These are phyloP conservation scores for Lateolabrax maculatus DNA, from an alignment of 2,797 vertebrate genomes.

Conservation along the genomic window DNA sequence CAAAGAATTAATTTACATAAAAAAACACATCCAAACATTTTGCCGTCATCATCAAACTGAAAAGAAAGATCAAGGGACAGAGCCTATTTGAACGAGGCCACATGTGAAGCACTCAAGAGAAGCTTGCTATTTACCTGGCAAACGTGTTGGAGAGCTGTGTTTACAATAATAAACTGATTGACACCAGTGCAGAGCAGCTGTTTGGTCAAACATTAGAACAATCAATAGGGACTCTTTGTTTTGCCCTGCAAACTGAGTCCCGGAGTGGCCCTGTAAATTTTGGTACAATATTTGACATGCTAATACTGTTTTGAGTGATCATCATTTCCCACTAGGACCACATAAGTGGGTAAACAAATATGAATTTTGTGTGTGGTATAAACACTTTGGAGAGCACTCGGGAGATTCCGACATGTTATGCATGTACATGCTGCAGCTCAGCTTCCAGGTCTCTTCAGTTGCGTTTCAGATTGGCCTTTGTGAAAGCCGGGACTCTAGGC, in stretches of 20 bases:
- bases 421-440: conserved; percentile 30
- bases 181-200: conserved; percentile 62
- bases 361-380: conserved; percentile 67
- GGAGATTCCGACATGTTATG: conserved; percentile 53
- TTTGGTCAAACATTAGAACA: conserved; percentile 78
- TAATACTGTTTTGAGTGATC: conserved; percentile 80
- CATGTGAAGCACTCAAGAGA: conserved; percentile 39
- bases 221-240: conserved; percentile 77
- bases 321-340: conserved; percentile 71
- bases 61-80: conserved; percentile 23
- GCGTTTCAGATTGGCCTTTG: conserved; percentile 42
- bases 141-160: conserved; percentile 57
- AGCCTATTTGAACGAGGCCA: conserved; percentile 35
- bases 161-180: conserved; percentile 72
- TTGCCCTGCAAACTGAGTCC: conserved; percentile 68
- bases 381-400: conserved; percentile 66
- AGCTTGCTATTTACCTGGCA: conserved; percentile 56
- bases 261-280: conserved; percentile 56
- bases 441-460: conserved; percentile 14
- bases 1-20: conserved; percentile 19
- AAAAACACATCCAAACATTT: conserved; percentile 29
- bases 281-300: conserved; percentile 78
- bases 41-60: conserved; percentile 20
- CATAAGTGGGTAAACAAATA: conserved; percentile 79
- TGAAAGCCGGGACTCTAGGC: not conserved